These are phyloP conservation scores for Phodopus roborovskii DNA, from an alignment of 2,113 vertebrate genomes.

Conservation along the genomic window DNA sequence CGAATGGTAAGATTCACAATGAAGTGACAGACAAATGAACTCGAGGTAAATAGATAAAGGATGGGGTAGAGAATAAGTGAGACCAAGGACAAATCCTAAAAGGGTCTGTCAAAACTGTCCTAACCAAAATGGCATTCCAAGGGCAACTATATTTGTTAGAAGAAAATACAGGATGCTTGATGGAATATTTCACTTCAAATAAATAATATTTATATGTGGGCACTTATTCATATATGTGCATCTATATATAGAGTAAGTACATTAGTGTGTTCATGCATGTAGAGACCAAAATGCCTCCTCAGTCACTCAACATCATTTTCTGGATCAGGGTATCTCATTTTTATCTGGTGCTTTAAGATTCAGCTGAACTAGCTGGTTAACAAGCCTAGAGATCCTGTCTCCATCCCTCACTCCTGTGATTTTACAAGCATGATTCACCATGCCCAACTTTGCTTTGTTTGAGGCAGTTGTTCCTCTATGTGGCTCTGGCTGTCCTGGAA, in stretches of 20 bases:
- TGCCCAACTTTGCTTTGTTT: background rate
- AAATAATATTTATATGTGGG: background rate
- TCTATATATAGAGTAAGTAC: background rate
- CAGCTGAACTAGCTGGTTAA: background rate
- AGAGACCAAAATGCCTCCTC: background rate
- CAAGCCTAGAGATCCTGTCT: background rate
- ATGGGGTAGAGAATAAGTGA: background rate
- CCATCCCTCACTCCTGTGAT: background rate
- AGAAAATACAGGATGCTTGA: background rate
- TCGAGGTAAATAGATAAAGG: background rate
- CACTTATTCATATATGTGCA: background rate
- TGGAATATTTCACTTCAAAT: background rate
- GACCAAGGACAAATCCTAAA: background rate
- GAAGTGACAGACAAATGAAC: background rate
- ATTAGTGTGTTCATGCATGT: background rate
- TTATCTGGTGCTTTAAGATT: background rate
- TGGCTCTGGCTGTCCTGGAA: background rate
- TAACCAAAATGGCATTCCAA: background rate
- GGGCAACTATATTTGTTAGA: background rate
- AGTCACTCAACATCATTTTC: background rate
- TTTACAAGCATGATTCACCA: too few species aligned
- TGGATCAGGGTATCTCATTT: background rate
- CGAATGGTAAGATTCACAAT: background rate
- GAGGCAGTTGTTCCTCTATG: background rate
- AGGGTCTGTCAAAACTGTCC: background rate